phyloP scores from a whole-genome alignment of 2,113 vertebrate species.

The Turdus rufiventris region DNA sequence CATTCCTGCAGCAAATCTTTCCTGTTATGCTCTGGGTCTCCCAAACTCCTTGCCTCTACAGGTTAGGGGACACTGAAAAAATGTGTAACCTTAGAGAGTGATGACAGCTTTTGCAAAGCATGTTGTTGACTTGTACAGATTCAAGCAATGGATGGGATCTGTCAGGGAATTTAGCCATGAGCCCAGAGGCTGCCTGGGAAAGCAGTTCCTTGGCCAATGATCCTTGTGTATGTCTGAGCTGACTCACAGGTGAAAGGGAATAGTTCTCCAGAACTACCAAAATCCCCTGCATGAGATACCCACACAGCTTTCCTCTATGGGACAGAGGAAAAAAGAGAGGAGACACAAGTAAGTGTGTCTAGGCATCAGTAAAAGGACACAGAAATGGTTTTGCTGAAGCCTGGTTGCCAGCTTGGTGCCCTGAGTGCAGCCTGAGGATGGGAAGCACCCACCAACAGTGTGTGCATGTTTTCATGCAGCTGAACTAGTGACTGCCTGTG shows the following conservation, averaged over 20 bases:
- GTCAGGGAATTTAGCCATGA: not conserved
- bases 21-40: not conserved
- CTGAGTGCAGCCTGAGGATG: not conserved
- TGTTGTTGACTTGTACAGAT: not conserved
- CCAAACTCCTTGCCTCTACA: conserved; percentile 11
- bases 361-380: not conserved
- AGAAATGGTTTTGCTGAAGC: not conserved
- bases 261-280: not conserved
- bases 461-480: accelerated
- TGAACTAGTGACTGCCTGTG: not conserved
- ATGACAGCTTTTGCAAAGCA: conserved; percentile 32
- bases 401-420: not conserved
- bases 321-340: not conserved
- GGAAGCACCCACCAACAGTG: accelerated
- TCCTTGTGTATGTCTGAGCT: not conserved
- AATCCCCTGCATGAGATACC: not conserved
- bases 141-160: not conserved
- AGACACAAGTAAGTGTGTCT: not conserved
- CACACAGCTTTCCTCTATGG: not conserved
- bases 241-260: not conserved
- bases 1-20: conserved; percentile 5
- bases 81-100: conserved; percentile 15
- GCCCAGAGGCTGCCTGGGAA: not conserved
- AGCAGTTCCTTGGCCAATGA: not conserved
- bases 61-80: conserved; percentile 46